Conservation (phyloP, 2,888 invertebrate species). For the Ectemnius continuus region DNA sequence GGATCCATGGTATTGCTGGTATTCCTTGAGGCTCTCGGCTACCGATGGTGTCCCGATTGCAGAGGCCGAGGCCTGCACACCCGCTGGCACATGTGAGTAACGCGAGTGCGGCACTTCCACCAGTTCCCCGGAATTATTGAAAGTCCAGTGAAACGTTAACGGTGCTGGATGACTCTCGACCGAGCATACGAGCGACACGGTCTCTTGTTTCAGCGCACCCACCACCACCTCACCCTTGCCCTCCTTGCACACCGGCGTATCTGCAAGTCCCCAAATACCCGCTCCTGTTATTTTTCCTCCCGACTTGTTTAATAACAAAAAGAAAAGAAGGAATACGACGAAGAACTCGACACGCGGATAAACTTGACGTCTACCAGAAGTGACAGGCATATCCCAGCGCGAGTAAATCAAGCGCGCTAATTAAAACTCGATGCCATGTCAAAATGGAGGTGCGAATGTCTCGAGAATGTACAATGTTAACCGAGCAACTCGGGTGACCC, state of each 20-base stretch:
- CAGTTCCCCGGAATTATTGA: conserved; percentile 94
- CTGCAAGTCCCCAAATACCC: conserved; percentile 51
- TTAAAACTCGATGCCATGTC: too few relatives aligned
- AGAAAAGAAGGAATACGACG: too few relatives aligned
- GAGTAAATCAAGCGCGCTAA: too few relatives aligned
- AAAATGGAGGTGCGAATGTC: too few relatives aligned
- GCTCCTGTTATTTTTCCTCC: too few relatives aligned
- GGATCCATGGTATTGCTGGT: conserved; percentile 80
- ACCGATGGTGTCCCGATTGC: conserved; percentile 66
- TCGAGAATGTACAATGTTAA: too few relatives aligned
- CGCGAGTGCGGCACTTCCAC: conserved; percentile 86
- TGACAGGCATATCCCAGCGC: too few relatives aligned
- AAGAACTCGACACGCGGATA: too few relatives aligned
- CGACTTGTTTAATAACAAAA: too few relatives aligned
- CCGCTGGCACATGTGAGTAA: conserved; percentile 67
- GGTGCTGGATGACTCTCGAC: conserved; percentile 94
- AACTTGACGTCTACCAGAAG: too few relatives aligned
- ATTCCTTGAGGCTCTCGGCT: conserved; percentile 70
- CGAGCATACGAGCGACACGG: conserved; percentile 90
- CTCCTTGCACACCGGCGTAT: conserved; percentile 76
- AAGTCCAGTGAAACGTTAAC: conserved; percentile 93
- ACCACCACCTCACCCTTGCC: conserved; percentile 87
- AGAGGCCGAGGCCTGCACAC: conserved; percentile 66
- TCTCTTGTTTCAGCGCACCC: conserved; percentile 93
- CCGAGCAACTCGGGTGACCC: too few relatives aligned